These are phyloP conservation scores for Pygoscelis adeliae DNA, from an alignment of 2,113 vertebrate genomes.

Conservation along the genomic window DNA sequence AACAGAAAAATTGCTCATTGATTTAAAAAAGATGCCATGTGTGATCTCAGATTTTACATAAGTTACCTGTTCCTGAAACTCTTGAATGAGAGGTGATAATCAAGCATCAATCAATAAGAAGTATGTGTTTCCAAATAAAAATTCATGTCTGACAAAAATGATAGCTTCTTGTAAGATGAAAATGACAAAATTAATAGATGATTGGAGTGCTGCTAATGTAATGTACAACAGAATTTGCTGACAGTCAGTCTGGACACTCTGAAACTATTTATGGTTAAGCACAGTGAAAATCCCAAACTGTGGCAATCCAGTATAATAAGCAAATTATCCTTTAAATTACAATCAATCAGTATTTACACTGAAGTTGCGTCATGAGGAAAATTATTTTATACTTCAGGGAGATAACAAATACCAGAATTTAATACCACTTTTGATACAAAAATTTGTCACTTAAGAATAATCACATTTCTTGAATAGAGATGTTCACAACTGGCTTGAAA, in stretches of 20 bases:
- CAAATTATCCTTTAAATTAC: background rate
- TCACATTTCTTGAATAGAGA: background rate
- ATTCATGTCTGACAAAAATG: background rate
- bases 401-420: background rate
- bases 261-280: background rate
- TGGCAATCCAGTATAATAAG: background rate
- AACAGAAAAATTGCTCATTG: background rate
- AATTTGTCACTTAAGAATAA: background rate
- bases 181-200: background rate
- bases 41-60: background rate
- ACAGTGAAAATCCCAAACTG: background rate
- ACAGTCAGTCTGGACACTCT: background rate
- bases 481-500: background rate
- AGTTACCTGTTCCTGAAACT: background rate
- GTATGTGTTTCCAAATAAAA: background rate
- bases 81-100: background rate
- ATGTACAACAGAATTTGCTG: background rate
- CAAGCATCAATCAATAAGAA: background rate
- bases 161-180: background rate
- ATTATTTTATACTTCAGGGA: background rate
- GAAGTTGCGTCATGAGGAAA: background rate
- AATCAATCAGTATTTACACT: background rate
- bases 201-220: background rate
- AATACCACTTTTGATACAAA: background rate
- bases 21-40: background rate